Conservation (phyloP, 2,888 invertebrate genomes). For the Conops quadrifasciatus region DNA sequence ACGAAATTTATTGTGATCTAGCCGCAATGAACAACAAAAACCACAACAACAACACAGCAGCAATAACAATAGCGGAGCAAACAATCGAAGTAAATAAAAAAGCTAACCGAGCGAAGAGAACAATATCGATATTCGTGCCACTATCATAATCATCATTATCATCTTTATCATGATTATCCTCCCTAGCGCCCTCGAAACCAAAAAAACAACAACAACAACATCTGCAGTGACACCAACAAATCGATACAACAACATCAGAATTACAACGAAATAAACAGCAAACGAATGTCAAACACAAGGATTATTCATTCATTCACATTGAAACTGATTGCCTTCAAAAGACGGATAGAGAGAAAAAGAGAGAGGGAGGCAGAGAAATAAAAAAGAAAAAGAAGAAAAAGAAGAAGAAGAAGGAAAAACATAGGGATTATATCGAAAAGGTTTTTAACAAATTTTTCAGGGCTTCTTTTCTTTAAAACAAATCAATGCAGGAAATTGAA, state of each 20-base stretch:
- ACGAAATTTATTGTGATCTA: too few relatives aligned
- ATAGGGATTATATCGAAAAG: too few relatives aligned
- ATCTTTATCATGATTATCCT: too few relatives aligned
- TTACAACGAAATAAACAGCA: neutral
- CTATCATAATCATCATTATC: too few relatives aligned
- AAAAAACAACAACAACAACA: too few relatives aligned
- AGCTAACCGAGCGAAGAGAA: too few relatives aligned
- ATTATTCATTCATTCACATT: too few relatives aligned
- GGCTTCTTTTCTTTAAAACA: too few relatives aligned
- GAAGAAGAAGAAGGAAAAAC: neutral
- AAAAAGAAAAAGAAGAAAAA: neutral
- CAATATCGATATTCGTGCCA: too few relatives aligned
- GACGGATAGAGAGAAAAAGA: neutral
- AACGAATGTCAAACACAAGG: neutral
- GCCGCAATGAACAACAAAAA: neutral
- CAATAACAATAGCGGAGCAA: neutral
- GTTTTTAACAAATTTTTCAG: neutral
- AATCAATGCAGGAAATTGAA: too few relatives aligned
- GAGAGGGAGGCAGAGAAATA: neutral
- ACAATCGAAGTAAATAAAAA: neutral
- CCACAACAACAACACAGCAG: neutral
- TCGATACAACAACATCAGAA: neutral
- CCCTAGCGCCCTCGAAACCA: too few relatives aligned
- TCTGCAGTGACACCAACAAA: neutral
- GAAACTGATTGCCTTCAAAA: neutral